Evolutionary conservation across 1,140 invertebrate species (phyloP).

Genomic region (Drosophila mayri): DNA sequence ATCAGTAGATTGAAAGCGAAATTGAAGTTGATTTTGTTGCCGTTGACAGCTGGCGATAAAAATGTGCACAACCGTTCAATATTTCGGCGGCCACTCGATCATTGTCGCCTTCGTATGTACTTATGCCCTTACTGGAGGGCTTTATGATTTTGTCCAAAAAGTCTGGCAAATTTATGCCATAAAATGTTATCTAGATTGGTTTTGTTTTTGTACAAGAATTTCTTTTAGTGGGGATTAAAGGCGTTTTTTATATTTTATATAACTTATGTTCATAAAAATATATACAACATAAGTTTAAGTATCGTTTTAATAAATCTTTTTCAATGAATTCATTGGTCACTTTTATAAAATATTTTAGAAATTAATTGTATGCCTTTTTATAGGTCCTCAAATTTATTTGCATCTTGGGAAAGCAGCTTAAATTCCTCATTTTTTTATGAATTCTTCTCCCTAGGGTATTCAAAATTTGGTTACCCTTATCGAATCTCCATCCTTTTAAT

Average conservation of each 20-base stretch:
- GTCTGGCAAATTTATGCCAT: background rate
- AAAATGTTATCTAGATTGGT: background rate
- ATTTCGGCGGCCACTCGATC: conserved; percentile 28
- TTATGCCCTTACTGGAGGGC: conserved; percentile 7
- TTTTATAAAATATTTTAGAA: background rate
- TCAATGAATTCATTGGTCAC: background rate
- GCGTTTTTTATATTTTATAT: background rate
- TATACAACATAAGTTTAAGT: background rate
- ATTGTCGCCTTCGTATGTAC: conserved; percentile 35
- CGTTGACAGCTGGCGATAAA: conserved; percentile 66
- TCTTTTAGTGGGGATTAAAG: background rate
- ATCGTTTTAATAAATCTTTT: background rate
- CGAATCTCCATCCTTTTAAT: background rate
- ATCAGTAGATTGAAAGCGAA: conserved; percentile 48
- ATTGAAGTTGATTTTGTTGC: conserved; percentile 79
- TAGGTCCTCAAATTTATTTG: background rate
- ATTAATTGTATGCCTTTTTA: too few relatives aligned
- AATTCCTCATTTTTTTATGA: background rate
- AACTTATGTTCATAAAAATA: background rate
- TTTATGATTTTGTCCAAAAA: background rate
- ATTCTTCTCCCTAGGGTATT: conserved; percentile 7
- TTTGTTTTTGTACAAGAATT: background rate
- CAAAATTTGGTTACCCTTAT: background rate
- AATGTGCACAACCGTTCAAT: conserved; percentile 19
- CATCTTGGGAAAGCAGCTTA: background rate